These are phyloP conservation scores for Macheiramphus alcinus DNA, from an alignment of 2,113 vertebrate species.

Conservation along the genomic window DNA sequence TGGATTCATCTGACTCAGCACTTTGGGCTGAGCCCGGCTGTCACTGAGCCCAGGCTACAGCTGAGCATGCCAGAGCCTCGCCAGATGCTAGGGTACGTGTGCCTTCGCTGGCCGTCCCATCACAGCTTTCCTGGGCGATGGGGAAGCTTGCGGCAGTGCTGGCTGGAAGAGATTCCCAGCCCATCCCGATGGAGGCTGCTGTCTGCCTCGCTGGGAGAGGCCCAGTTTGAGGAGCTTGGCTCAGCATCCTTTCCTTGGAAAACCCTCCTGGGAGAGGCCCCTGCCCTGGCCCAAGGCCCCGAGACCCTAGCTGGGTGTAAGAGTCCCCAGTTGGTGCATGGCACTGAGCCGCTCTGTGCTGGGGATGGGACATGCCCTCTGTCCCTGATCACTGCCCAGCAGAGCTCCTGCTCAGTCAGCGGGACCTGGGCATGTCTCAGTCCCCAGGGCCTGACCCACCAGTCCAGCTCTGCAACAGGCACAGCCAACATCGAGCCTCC, in stretches of 20 bases:
- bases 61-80: neutral
- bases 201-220: neutral
- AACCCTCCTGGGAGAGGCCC: neutral
- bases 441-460: neutral
- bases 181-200: neutral
- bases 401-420: neutral
- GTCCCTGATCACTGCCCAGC: neutral
- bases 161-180: neutral
- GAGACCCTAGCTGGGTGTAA: neutral
- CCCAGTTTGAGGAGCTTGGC: neutral
- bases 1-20: constrained; percentile 2
- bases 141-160: accelerated
- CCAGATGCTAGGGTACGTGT: neutral
- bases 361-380: neutral
- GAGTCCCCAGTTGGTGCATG: neutral
- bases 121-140: neutral
- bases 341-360: accelerated
- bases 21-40: neutral
- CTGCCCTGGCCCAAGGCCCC: neutral
- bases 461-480: neutral
- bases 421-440: neutral
- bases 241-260: neutral
- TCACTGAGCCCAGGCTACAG: neutral
- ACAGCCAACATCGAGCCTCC: neutral
- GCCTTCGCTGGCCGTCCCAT: neutral